phyloP scores from a whole-genome alignment of 2,888 invertebrate species.

The Amphipoea lucens region DNA sequence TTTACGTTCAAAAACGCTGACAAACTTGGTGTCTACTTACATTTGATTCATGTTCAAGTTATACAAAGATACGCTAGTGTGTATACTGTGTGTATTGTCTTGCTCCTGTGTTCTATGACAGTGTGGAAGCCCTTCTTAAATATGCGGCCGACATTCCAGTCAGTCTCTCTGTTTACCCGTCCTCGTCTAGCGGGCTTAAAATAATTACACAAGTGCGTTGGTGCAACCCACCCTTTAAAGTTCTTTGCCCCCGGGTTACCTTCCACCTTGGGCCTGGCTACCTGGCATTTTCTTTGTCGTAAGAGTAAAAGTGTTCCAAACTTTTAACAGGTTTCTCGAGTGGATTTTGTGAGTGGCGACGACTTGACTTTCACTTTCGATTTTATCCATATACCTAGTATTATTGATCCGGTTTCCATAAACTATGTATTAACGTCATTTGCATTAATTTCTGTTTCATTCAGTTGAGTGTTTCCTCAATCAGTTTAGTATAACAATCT shows the following conservation, averaged over 20 bases:
- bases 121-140: slow-evolving; percentile 69
- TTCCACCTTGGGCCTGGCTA: slow-evolving; percentile 68
- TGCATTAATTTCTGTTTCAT: slow-evolving; percentile 54
- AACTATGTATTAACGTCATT: slow-evolving; percentile 30
- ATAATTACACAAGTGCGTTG: slow-evolving; percentile 88
- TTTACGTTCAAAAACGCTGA: slow-evolving; percentile 39
- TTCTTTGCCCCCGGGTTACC: slow-evolving; percentile 75
- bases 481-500: not conserved
- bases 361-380: slow-evolving; percentile 81
- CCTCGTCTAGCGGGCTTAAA: slow-evolving; percentile 85
- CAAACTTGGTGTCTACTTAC: slow-evolving; percentile 50
- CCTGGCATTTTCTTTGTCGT: slow-evolving; percentile 70
- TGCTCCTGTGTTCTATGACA: slow-evolving; percentile 43
- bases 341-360: slow-evolving; percentile 68
- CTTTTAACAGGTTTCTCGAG: slow-evolving; percentile 79
- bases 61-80: slow-evolving; percentile 27
- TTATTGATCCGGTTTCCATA: slow-evolving; percentile 57
- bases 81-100: slow-evolving; percentile 39
- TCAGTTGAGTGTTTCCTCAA: slow-evolving; percentile 1
- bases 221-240: slow-evolving; percentile 77
- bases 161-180: slow-evolving; percentile 81
- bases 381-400: slow-evolving; percentile 57
- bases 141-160: slow-evolving; percentile 82
- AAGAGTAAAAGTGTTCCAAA: slow-evolving; percentile 76
- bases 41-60: slow-evolving; percentile 50